Percentiles rank a stretch among this genome's conserved stretches.
phyloP scores from a whole-genome alignment of 2,113 vertebrate genomes.

The Crocuta crocuta region DNA sequence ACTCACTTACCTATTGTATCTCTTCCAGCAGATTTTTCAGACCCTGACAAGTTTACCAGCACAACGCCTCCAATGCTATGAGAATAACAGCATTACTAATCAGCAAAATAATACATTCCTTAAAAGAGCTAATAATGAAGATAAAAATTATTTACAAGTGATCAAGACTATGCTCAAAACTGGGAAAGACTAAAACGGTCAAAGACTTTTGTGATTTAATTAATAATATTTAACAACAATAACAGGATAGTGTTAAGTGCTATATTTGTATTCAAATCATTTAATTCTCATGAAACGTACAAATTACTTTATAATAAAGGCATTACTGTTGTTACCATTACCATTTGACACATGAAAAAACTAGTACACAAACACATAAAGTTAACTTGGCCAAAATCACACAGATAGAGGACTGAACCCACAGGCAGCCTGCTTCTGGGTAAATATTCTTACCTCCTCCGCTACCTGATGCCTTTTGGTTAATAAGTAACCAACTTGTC shows the following conservation, averaged over 20 bases:
- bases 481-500: neutral
- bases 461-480: neutral
- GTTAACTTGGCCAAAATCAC: neutral
- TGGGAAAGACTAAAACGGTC: constrained; percentile 24
- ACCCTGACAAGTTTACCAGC: constrained; percentile 95
- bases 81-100: constrained; percentile 67
- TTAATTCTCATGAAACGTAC: neutral
- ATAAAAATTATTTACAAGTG: constrained; percentile 37
- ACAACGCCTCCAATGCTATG: constrained; percentile 95
- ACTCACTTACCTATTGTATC: constrained; percentile 90
- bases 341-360: constrained; percentile 44
- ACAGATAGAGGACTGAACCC: neutral
- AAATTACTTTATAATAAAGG: neutral
- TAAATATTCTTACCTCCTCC: neutral
- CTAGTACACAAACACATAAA: neutral
- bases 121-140: constrained; percentile 35
- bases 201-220: neutral
- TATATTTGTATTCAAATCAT: neutral
- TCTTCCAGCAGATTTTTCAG: constrained; percentile 92
- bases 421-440: neutral
- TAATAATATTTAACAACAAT: neutral
- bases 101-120: constrained; percentile 48
- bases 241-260: neutral
- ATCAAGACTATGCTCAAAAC: constrained; percentile 20
- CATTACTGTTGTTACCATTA: neutral